Conservation (phyloP, 2,113 vertebrate genomes). For the Festucalex cinctus region DNA sequence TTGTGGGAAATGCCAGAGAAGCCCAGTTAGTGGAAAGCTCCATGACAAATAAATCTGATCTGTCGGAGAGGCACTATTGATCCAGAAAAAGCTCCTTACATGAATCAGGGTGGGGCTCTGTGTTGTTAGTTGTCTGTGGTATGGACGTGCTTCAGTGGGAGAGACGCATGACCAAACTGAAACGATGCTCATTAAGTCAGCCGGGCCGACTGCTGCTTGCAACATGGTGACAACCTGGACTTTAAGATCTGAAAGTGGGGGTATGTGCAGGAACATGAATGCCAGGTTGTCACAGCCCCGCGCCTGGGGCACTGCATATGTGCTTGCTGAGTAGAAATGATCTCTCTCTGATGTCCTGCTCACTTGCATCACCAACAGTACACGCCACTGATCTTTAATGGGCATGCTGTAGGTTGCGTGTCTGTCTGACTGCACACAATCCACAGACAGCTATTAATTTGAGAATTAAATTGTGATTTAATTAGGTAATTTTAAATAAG, state of each 20-base stretch:
- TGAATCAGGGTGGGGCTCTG: constrained; percentile 61
- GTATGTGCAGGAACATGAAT: constrained; percentile 2
- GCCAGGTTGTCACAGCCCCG: neutral
- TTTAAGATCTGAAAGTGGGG: constrained; percentile 6
- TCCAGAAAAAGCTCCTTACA: constrained; percentile 60
- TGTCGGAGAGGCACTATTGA: constrained; percentile 67
- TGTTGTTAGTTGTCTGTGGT: constrained; percentile 33
- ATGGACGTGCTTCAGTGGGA: constrained; percentile 31
- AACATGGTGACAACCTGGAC: neutral
- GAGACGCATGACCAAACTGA: constrained; percentile 16
- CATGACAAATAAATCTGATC: constrained; percentile 63
- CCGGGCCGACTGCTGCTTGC: constrained; percentile 12
- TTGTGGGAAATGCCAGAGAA: constrained; percentile 31
- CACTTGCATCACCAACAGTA: neutral
- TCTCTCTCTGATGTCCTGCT: neutral
- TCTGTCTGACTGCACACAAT: neutral
- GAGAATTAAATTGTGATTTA: neutral
- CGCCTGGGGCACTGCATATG: neutral
- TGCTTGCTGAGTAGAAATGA: neutral
- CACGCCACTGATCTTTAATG: neutral
- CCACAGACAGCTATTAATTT: neutral
- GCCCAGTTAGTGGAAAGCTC: constrained; percentile 49
- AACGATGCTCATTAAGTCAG: constrained; percentile 39
- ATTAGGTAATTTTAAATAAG: neutral
- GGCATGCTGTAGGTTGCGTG: neutral